Evolutionary conservation across 2,113 vertebrate genomes (phyloP).

Genomic region (Salvelinus sp.): DNA sequence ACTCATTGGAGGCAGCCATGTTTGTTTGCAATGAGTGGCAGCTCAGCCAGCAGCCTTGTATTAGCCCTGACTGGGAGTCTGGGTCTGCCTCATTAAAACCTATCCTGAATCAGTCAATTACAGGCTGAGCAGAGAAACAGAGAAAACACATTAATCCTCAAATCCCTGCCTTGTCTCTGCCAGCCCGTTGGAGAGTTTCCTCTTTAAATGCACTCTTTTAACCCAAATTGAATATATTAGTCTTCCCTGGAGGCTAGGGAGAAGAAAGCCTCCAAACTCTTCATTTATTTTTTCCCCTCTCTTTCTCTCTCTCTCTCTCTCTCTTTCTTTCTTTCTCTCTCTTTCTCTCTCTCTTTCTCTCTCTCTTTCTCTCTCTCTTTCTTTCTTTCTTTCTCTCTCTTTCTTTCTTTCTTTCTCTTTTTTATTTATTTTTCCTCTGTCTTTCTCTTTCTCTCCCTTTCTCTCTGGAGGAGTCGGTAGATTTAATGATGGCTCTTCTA

Average conservation of each 20-base stretch:
- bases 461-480: too few relatives aligned
- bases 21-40: slow-evolving; percentile 37
- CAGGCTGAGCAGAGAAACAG: slow-evolving; percentile 43
- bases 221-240: slow-evolving; percentile 61
- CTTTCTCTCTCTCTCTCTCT: too few relatives aligned
- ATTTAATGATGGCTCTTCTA: too few relatives aligned
- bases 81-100: slow-evolving; percentile 26
- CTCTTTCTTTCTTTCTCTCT: background rate
- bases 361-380: too few relatives aligned
- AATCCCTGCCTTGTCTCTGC: slow-evolving; percentile 32
- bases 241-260: slow-evolving; percentile 49
- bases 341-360: fast-evolving
- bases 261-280: slow-evolving; percentile 48
- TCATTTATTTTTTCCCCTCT: background rate
- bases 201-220: slow-evolving; percentile 62
- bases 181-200: slow-evolving; percentile 29
- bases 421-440: too few relatives aligned
- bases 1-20: slow-evolving; percentile 10
- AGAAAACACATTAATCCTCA: slow-evolving; percentile 38
- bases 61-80: slow-evolving; percentile 13
- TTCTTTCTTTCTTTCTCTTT: too few relatives aligned
- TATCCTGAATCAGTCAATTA: slow-evolving; percentile 52
- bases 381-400: fast-evolving
- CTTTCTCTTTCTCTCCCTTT: background rate
- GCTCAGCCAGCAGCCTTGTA: slow-evolving; percentile 1